Evolutionary conservation across 2,888 invertebrate genomes (phyloP).

Genomic region (Drosophila pseudotakahashii): DNA sequence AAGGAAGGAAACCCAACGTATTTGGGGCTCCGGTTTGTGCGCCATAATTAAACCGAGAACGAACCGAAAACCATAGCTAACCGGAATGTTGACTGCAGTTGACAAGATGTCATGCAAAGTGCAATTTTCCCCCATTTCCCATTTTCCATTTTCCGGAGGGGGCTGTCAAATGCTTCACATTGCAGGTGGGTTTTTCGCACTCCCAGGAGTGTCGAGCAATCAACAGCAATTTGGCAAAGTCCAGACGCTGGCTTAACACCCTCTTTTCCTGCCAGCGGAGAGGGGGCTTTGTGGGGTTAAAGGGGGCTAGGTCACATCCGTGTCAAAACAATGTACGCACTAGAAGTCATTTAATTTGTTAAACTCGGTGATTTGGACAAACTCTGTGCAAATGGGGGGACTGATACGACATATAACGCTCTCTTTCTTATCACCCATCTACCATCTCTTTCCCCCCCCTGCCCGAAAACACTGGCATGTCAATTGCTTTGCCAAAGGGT

Average conservation of each 20-base stretch:
- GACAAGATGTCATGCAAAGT: constrained; percentile 68
- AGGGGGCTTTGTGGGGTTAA: not conserved
- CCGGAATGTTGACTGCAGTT: constrained; percentile 62
- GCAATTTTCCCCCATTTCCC: constrained; percentile 14
- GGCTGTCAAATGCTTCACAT: constrained; percentile 55
- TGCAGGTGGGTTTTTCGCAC: constrained; percentile 54
- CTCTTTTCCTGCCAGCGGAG: not conserved
- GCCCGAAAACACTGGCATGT: constrained; percentile 13
- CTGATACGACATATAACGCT: not conserved
- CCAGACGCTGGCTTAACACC: constrained; percentile 49
- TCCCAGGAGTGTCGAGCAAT: constrained; percentile 50
- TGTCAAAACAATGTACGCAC: constrained; percentile 81
- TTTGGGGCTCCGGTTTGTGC: constrained; percentile 1
- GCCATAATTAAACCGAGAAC: constrained; percentile 5
- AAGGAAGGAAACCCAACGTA: not conserved
- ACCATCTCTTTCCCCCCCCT: not conserved
- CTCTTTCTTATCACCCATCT: not conserved
- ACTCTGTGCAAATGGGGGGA: constrained; percentile 34
- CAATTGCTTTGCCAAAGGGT: constrained; percentile 27
- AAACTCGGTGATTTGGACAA: constrained; percentile 81
- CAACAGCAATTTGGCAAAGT: constrained; percentile 73
- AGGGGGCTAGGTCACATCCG: constrained; percentile 53
- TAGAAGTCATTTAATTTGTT: constrained; percentile 85
- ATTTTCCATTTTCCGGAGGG: not conserved
- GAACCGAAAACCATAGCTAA: constrained; percentile 10